Conservation (phyloP, 2,888 invertebrate genomes). For the Ceriagrion tenellum region DNA sequence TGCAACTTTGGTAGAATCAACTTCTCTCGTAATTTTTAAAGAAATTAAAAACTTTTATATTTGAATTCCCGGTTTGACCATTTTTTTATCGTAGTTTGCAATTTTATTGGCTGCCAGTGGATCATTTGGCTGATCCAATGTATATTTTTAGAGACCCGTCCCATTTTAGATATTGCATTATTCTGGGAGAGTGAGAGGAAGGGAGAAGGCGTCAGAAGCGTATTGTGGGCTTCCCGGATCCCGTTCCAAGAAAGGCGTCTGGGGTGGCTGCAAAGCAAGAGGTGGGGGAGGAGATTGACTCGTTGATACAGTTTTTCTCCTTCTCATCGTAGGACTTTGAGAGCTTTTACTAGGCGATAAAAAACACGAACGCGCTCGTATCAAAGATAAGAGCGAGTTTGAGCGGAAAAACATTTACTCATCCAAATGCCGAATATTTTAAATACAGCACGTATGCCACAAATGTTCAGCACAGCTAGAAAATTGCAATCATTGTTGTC, state of each 20-base stretch:
- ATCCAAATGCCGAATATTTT: too few relatives aligned
- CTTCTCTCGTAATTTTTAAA: too few relatives aligned
- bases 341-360: background rate
- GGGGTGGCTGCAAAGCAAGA: background rate
- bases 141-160: background rate
- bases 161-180: background rate
- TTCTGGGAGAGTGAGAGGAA: background rate
- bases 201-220: background rate
- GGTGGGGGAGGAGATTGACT: background rate
- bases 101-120: too few relatives aligned
- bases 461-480: too few relatives aligned
- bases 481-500: too few relatives aligned
- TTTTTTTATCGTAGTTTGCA: too few relatives aligned
- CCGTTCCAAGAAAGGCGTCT: constrained; percentile 11
- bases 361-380: background rate
- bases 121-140: too few relatives aligned
- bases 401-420: too few relatives aligned
- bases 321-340: background rate
- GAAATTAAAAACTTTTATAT: too few relatives aligned
- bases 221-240: background rate
- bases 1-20: too few relatives aligned
- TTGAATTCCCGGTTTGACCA: too few relatives aligned
- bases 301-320: background rate
- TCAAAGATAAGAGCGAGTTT: background rate
- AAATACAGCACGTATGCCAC: too few relatives aligned